Percentiles rank a stretch among this genome's conserved stretches.
phyloP scores from a whole-genome alignment of 2,797 vertebrate genomes.

The Lophotriccus pileatus region DNA sequence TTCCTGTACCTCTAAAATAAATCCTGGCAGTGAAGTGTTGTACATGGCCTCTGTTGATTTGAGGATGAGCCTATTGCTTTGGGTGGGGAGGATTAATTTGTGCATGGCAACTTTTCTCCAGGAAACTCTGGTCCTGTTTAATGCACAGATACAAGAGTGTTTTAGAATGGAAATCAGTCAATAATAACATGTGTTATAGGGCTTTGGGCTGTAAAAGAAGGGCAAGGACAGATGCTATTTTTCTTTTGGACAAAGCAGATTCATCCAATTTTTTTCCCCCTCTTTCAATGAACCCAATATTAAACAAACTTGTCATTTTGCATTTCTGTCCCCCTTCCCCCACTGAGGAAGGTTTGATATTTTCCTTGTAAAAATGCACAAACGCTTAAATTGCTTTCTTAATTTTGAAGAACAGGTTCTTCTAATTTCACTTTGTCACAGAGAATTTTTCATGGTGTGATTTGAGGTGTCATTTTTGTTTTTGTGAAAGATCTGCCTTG shows the following conservation, averaged over 20 bases:
- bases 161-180: not conserved
- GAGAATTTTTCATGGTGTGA: not conserved
- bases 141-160: not conserved
- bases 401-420: not conserved
- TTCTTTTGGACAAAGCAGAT: not conserved
- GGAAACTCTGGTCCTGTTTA: not conserved
- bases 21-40: constrained; percentile 28
- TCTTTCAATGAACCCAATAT: not conserved
- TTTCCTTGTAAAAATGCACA: not conserved
- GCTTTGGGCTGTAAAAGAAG: not conserved
- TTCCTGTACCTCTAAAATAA: constrained; percentile 41
- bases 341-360: not conserved
- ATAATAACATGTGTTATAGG: not conserved
- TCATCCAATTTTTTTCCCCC: not conserved
- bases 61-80: not conserved
- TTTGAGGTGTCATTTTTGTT: not conserved
- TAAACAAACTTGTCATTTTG: not conserved
- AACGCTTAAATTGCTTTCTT: not conserved
- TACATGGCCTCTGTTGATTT: not conserved
- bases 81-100: not conserved
- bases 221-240: not conserved
- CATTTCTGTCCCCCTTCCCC: not conserved
- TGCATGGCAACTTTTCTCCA: not conserved
- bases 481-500: not conserved
- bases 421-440: not conserved